Evolutionary conservation across 1,140 invertebrate species (phyloP), one percentile per base, ranked within the genome.

Genomic region (Rhyzopertha dominica): DNA sequence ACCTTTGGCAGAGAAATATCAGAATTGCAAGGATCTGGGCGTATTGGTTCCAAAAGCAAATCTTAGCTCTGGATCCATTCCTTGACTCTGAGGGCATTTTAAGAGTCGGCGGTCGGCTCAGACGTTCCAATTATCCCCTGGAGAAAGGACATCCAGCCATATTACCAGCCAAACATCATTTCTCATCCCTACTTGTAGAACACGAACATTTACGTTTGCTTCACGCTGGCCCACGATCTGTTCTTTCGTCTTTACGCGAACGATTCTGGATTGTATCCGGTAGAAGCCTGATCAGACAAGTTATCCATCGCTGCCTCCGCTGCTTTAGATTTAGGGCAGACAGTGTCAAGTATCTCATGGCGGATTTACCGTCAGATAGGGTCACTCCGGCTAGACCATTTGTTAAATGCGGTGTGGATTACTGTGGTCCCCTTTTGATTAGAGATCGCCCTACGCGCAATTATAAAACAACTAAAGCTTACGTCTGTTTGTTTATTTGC

Each of bases 401-500:
- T 22, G 7, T 26, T 2, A 26, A 43, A 2, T 42, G 44, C 2
- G 60, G 62, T 0, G 38, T 65, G 0, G 65, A 66, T 31, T 62
- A 54, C 12, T 54, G 54, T 0, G 63, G 62, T 1, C 62, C 56
- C 0, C 42, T 70, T 2, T 36, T 10, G 8, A 41, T 28, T 9
- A 41, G 14, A 17, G 19, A 29, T 8, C 10, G 39, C 20, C 2
- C 14, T 14, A 13, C 12, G 5, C 23, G 24, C 19, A 28, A 28
- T n/a, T 7, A 55, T 14, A 39, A 52, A 23, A 12, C 51, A 3
- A 49, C 29, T 14, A 71, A 71, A 49, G 35, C 46, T 8, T 72
- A 63, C 29, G 53, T 66, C 3, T 61, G 52, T 4, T n/a, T 75
- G 7, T 71, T 71, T 38, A 61, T 65, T 0, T 70, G 69, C 36